Evolutionary conservation across 2,797 vertebrate genomes (phyloP).

Genomic region (Neosilurus mollespiculum): DNA sequence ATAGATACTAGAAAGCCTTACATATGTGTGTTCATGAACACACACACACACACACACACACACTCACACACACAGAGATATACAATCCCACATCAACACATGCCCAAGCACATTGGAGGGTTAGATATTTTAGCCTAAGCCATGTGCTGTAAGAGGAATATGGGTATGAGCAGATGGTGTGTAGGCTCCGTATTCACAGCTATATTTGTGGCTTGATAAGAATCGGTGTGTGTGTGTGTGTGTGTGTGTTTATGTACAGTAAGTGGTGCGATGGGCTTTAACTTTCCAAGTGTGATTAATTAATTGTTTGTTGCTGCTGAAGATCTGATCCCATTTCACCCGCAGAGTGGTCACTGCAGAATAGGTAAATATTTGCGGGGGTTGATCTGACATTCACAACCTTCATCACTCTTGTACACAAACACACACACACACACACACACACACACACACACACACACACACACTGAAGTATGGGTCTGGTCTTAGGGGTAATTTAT

Average conservation of each 20-base stretch:
- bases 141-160: slow-evolving; percentile 53
- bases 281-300: slow-evolving; percentile 51
- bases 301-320: slow-evolving; percentile 52
- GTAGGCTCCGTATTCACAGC: slow-evolving; percentile 57
- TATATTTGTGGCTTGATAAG: slow-evolving; percentile 52
- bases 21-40: slow-evolving; percentile 2
- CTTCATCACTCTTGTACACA: background rate
- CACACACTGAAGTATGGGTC: slow-evolving; percentile 20
- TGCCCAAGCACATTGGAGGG: slow-evolving; percentile 54
- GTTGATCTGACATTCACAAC: slow-evolving; percentile 21
- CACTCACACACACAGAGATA: slow-evolving; percentile 25
- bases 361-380: slow-evolving; percentile 43
- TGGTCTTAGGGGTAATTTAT: slow-evolving; percentile 64
- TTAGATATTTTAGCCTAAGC: slow-evolving; percentile 55
- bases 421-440: slow-evolving; percentile 7
- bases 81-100: slow-evolving; percentile 25
- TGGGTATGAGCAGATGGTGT: slow-evolving; percentile 57
- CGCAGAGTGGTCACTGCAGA: slow-evolving; percentile 25
- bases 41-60: slow-evolving; percentile 10
- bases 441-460: slow-evolving; percentile 11
- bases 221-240: slow-evolving; percentile 29
- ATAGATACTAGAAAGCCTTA: slow-evolving; percentile 41
- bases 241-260: slow-evolving; percentile 13
- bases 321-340: slow-evolving; percentile 34
- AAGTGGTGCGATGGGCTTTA: slow-evolving; percentile 29